A percentile compares a stretch with the other conserved stretches of the same genome.
Conservation (phyloP, 2,797 vertebrate genomes). For the Linurgus olivaceus region DNA sequence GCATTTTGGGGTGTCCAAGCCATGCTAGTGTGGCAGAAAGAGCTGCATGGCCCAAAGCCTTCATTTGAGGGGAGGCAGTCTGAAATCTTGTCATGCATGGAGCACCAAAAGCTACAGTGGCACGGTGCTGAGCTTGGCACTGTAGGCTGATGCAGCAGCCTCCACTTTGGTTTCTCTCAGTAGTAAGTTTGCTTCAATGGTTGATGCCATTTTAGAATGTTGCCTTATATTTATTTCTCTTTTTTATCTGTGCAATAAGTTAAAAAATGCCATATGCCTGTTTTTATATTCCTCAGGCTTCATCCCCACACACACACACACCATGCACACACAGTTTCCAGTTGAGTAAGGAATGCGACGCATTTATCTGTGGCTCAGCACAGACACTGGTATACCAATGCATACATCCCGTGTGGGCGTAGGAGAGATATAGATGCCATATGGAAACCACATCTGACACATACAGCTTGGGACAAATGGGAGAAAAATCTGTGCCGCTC, state of each 20-base stretch:
- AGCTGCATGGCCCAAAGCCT: neutral
- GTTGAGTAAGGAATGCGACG: slow-evolving; percentile 60
- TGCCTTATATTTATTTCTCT: slow-evolving; percentile 43
- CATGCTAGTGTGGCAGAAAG: neutral
- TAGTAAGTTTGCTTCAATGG: slow-evolving; percentile 10
- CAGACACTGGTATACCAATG: slow-evolving; percentile 14
- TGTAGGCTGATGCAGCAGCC: neutral
- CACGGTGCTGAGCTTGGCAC: neutral
- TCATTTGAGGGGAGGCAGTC: neutral
- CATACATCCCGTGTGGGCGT: slow-evolving; percentile 52
- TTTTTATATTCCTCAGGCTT: slow-evolving; percentile 64
- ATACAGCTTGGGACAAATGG: slow-evolving; percentile 51
- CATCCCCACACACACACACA: neutral
- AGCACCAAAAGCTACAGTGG: neutral
- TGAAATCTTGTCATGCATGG: neutral
- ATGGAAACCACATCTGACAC: slow-evolving; percentile 63
- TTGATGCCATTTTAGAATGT: slow-evolving; percentile 21
- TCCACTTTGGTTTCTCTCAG: neutral
- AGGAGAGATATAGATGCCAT: slow-evolving; percentile 35
- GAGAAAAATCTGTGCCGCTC: slow-evolving; percentile 43
- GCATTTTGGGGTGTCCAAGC: neutral
- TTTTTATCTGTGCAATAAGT: slow-evolving; percentile 50
- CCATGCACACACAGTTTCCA: slow-evolving; percentile 22
- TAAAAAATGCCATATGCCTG: slow-evolving; percentile 68
- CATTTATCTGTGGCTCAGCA: slow-evolving; percentile 47